Base-by-base conservation (phyloP, 2,797 vertebrate species). In the Catharus ustulatus region DNA sequence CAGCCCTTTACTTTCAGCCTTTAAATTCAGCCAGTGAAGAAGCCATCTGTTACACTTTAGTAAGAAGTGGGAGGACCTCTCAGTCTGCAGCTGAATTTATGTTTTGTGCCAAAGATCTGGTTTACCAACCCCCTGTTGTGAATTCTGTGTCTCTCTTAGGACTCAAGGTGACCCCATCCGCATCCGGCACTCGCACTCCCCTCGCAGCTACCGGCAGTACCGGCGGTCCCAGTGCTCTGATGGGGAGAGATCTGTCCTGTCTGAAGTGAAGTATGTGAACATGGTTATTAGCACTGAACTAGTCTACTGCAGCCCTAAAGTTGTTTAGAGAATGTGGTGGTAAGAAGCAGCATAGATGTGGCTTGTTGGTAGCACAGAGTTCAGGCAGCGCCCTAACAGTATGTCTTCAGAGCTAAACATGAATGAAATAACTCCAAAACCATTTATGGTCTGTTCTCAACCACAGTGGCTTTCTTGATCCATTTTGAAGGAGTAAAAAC, bases 111-210 rank as follows among this genome's bases (percentile, higher is more conserved):
- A 8, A 52, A 63, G 75, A 34, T 59, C n/a, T 71, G 30, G 11
- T 86, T 58, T 90, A 32, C 58, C 83, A 77, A 48, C 6, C 6
- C 55, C 10, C 26, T 14, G 5, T 21, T 78, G 12, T 67, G 29
- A 83, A 77, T 79, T 84, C 21, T 74, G 14, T 89, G 68, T 84
- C 58, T 89, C 63, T 22, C 76, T 78, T 86, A 99, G 98, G 97
- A 99, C 98, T 72, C 98, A 98, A 97, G 98, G 98, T 0, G 98
- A 98, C 91, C 98, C 98, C 0, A 93, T 99, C 95, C 98, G 98
- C 59, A 98, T 99, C 95, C 97, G 98, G 58, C 98, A 98, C 85
- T 98, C 98, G 1, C 98, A 99, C 59, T 99, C 98, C 1, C 98
- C 98, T 3, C 95, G 98, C 82, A 99, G 98, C 87, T 98, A 98